These are phyloP conservation scores for Temnopleurus reevesii DNA, from an alignment of 53 echinoderm and acorn worm species.

Conservation along the genomic window DNA sequence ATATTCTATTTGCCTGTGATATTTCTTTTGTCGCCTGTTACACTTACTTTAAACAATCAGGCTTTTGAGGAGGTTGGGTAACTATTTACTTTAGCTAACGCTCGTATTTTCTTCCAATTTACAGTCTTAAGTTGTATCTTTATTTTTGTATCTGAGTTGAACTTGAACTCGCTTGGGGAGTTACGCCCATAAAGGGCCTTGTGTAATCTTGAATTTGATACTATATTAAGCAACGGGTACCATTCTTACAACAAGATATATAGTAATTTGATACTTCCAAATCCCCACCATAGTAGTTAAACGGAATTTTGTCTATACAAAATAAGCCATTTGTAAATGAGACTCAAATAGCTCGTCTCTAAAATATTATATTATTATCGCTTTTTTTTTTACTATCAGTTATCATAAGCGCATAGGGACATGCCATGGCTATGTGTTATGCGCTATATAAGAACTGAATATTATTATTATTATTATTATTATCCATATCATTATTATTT, in stretches of 20 bases:
- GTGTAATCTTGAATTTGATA: conserved; percentile 9
- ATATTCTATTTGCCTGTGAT: conserved; percentile 14
- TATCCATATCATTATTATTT: too few relatives aligned
- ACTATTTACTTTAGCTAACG: not conserved
- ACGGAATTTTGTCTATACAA: too few relatives aligned
- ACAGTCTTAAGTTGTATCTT: not conserved
- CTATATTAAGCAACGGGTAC: not conserved
- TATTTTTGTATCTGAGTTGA: not conserved
- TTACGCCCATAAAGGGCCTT: not conserved
- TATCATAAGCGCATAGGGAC: too few relatives aligned
- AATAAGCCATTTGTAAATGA: too few relatives aligned
- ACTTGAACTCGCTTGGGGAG: not conserved
- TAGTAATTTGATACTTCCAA: not conserved
- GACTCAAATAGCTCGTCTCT: too few relatives aligned
- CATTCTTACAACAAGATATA: not conserved
- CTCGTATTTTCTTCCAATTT: not conserved
- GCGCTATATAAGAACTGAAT: too few relatives aligned
- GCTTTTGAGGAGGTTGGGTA: not conserved
- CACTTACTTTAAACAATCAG: not conserved
- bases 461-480: too few relatives aligned
- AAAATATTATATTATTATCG: too few relatives aligned
- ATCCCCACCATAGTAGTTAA: too few relatives aligned
- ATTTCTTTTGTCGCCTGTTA: not conserved
- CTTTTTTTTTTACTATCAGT: too few relatives aligned
- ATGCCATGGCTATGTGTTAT: too few relatives aligned